Evolutionary conservation across 2,113 vertebrate species (phyloP).

Genomic region (Paradisaea rubra): DNA sequence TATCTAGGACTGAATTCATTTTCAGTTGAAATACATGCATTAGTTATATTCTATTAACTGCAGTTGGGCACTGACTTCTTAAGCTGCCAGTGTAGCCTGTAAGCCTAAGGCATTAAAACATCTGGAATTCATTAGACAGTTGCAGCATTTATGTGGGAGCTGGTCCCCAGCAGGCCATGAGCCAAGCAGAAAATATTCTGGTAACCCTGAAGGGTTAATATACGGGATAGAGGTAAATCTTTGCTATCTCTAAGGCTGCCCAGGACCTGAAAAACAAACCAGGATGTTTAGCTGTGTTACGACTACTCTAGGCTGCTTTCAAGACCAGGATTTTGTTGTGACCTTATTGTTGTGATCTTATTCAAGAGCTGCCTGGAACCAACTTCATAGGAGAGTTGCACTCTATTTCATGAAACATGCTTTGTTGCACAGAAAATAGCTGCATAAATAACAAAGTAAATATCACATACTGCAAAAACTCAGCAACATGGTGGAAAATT

Average conservation of each 20-base stretch:
- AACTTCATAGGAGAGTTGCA: neutral
- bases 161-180: neutral
- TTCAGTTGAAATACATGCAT: neutral
- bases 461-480: neutral
- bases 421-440: neutral
- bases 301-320: neutral
- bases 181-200: neutral
- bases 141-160: neutral
- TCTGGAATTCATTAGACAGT: neutral
- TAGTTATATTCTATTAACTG: neutral
- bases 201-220: neutral
- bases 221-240: neutral
- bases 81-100: neutral
- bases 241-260: neutral
- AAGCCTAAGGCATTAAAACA: neutral
- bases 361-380: neutral
- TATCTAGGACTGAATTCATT: neutral
- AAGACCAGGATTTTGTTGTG: neutral
- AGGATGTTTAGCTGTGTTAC: neutral
- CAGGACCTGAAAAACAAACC: neutral
- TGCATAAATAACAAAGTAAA: neutral
- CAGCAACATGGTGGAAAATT: neutral
- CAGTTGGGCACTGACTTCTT: neutral
- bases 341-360: neutral
- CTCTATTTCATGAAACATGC: neutral